phyloP scores from a whole-genome alignment of 2,113 vertebrate species.

The Notarius quadriscutis region DNA sequence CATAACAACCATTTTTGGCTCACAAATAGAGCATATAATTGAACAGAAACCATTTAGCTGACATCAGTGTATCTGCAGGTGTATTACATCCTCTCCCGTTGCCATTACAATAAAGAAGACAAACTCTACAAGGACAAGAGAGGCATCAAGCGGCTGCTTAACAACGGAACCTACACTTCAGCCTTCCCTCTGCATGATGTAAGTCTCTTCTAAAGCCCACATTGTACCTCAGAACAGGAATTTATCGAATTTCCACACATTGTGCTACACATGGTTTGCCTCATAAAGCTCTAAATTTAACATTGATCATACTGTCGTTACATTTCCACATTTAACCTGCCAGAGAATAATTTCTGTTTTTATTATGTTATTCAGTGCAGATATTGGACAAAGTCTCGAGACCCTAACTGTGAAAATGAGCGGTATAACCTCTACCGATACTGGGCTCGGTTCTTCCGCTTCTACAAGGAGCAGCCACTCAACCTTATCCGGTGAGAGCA shows the following conservation, averaged over 20 bases:
- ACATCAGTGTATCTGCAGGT: conserved; percentile 73
- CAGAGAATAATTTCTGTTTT: background rate
- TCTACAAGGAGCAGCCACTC: conserved; percentile 96
- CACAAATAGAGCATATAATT: background rate
- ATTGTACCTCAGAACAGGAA: background rate
- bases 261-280: background rate
- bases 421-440: conserved; percentile 88
- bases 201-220: conserved; percentile 49
- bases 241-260: background rate
- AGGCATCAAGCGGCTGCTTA: conserved; percentile 91
- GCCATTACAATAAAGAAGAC: conserved; percentile 83
- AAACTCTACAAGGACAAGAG: conserved; percentile 85
- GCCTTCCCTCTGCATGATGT: conserved; percentile 97
- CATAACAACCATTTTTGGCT: background rate
- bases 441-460: conserved; percentile 93
- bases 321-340: background rate
- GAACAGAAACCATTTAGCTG: background rate
- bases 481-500: conserved; percentile 84
- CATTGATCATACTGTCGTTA: background rate
- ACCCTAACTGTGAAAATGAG: conserved; percentile 61
- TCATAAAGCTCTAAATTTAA: background rate
- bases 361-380: conserved; percentile 44
- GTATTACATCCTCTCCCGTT: conserved; percentile 92
- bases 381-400: conserved; percentile 55
- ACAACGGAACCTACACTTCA: conserved; percentile 91